Conservation (phyloP, 2,797 vertebrate species). For the Cryptoprocta ferox region DNA sequence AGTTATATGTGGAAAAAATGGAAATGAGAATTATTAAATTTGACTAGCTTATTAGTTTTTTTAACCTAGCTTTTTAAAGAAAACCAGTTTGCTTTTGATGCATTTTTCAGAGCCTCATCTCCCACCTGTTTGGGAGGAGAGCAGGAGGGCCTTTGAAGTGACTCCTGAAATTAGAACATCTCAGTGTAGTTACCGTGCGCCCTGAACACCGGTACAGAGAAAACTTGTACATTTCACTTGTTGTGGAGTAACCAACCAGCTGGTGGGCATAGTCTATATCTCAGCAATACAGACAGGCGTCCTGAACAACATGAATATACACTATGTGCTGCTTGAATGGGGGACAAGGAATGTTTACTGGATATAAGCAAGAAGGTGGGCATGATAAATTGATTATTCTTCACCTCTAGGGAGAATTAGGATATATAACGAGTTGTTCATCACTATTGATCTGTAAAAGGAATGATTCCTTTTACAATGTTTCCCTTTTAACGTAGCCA, state of each 20-base stretch:
- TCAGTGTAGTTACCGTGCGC: neutral
- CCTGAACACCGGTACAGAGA: neutral
- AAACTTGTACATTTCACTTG: neutral
- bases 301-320: neutral
- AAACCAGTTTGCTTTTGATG: neutral
- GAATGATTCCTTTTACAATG: neutral
- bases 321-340: neutral
- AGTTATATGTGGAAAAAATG: neutral
- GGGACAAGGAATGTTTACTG: neutral
- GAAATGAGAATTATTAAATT: neutral
- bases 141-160: neutral
- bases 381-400: neutral
- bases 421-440: neutral
- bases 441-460: neutral
- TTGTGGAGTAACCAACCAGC: neutral
- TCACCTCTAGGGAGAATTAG: neutral
- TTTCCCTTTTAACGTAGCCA: neutral
- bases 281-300: neutral
- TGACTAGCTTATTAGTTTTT: neutral
- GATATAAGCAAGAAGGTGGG: neutral
- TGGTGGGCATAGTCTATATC: rapidly evolving
- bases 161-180: neutral
- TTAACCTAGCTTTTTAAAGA: neutral
- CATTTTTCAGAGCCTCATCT: neutral
- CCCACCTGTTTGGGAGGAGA: neutral